Base-by-base conservation (phyloP, 2,888 invertebrate genomes). In the Rotaria magnacalcarata region DNA sequence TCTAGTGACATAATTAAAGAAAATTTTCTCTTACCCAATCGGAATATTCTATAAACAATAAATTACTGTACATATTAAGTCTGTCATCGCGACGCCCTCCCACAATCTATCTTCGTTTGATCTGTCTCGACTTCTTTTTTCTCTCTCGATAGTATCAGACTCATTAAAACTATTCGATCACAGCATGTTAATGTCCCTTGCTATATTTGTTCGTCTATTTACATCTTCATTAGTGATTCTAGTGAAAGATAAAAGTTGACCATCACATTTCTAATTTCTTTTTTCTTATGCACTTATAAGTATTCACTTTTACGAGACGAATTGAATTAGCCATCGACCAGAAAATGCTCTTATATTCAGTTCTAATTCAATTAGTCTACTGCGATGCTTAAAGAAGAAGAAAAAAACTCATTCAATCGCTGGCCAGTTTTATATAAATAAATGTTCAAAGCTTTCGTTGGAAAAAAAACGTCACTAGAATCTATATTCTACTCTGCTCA, bases 151-250 rank as follows among this genome's bases (percentile, higher is more conserved):
- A 7, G 19, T 67, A 67, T 67, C 34, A 16, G 34, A 67, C 34
- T 67, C 67, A 67, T 67, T 67, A 67, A 56, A 67, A 67, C 19
- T 41, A 41, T 27, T 27, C 67, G 34, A 67, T 67, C 67, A 41
- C 67, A 67, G 67, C 34, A 67, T 67, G 67, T 41, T 67, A 41
- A 67, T 67, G 67, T 41, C 7, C 24, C 67, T 34, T 67, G 14
- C 16, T 34, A 4, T 67, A 8, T 67, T 67, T 16, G 19, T 67
- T 34, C 67, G 67, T 67, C 67, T 67, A 67, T 67, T 1, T 19
- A 41, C 67, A 67, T 67, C 34, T 67, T 67, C 67, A 67, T 67
- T 67, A 67, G 34, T 67, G 67, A 67, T 67, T 67, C 67, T 67
- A 34, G 34, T 16, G 19, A 67, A 19, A 34, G 27, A 67, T 67